phyloP scores from a whole-genome alignment of 1,140 invertebrate genomes.

The Stratiolaelaps scimitus region DNA sequence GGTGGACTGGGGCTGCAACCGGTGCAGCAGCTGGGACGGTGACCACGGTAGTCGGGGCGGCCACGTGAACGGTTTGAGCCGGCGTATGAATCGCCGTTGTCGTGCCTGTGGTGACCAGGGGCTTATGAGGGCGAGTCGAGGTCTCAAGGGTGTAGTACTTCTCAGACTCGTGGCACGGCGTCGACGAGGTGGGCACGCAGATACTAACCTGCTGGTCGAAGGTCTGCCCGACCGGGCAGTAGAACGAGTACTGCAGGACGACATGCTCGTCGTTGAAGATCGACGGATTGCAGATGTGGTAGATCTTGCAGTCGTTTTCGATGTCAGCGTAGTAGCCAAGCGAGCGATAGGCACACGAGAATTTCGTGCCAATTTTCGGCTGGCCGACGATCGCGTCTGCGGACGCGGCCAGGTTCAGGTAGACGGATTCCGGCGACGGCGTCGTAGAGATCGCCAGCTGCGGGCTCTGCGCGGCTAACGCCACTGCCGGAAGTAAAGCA shows the following conservation, averaged over 20 bases:
- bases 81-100: too few relatives aligned
- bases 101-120: too few relatives aligned
- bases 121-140: too few relatives aligned
- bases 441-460: neutral
- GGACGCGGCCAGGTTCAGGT: neutral
- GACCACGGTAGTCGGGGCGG: too few relatives aligned
- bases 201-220: slow-evolving; percentile 12
- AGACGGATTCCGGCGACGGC: neutral
- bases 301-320: slow-evolving; percentile 34
- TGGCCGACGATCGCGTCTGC: neutral
- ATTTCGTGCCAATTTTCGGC: neutral
- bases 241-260: slow-evolving; percentile 14
- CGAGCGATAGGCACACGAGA: slow-evolving; percentile 34
- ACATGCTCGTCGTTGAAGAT: slow-evolving; percentile 24
- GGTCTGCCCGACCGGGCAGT: neutral
- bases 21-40: too few relatives aligned
- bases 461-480: too few relatives aligned
- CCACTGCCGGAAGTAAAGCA: too few relatives aligned
- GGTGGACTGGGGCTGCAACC: too few relatives aligned
- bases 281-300: slow-evolving; percentile 36
- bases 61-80: too few relatives aligned
- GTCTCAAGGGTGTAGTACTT: neutral
- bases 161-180: neutral
- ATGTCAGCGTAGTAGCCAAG: slow-evolving; percentile 37
- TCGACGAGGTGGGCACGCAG: neutral